Evolutionary conservation across 1,140 invertebrate species (phyloP).

Genomic region (Melitaea cinxia): DNA sequence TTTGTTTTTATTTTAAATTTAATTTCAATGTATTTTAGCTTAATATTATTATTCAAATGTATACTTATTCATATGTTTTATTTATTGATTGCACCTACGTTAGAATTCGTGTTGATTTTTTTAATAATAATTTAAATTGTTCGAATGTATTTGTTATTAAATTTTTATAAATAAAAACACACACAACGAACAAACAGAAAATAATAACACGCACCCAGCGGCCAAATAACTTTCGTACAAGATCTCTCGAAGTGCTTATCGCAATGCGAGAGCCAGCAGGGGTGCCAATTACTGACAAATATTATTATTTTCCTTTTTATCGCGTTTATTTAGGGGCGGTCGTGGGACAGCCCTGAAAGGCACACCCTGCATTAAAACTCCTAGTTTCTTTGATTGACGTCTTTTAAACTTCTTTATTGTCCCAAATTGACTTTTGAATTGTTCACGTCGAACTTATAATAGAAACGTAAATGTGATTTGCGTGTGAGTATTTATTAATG

Average conservation of each 20-base stretch:
- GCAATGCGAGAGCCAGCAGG: slow-evolving; percentile 64
- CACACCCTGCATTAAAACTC: slow-evolving; percentile 73
- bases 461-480: background rate
- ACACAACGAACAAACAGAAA: slow-evolving; percentile 31
- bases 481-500: background rate
- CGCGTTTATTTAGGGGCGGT: slow-evolving; percentile 74
- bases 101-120: no score
- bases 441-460: slow-evolving; percentile 31
- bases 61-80: no score
- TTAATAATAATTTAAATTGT: no score
- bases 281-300: slow-evolving; percentile 75
- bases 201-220: slow-evolving; percentile 52
- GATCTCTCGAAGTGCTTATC: slow-evolving; percentile 70
- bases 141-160: no score
- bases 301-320: slow-evolving; percentile 71
- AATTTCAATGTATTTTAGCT: no score
- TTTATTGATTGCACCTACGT: no score
- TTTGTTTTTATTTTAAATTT: no score
- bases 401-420: slow-evolving; percentile 68
- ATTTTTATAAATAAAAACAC: slow-evolving; percentile 6
- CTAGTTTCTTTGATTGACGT: slow-evolving; percentile 75
- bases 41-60: no score
- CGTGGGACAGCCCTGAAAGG: slow-evolving; percentile 76
- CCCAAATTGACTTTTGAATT: slow-evolving; percentile 65
- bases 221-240: slow-evolving; percentile 69